Evolutionary conservation across 2,888 invertebrate genomes (phyloP), one percentile per base, ranked within the genome.

Genomic region (Mycalesis mineus): DNA sequence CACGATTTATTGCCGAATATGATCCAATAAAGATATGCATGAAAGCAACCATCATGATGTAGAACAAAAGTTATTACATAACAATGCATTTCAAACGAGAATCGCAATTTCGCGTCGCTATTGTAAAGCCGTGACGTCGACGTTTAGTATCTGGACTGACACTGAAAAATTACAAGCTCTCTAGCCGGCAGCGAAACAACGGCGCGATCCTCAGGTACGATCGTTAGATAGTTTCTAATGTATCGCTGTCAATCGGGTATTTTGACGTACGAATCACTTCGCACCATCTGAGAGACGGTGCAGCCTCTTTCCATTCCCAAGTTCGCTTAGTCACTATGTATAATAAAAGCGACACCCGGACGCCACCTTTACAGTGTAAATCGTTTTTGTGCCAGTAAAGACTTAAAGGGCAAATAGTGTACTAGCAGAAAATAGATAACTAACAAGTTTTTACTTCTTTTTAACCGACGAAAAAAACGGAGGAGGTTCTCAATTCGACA

Each of bases 221-320:
- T 84, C 84, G 74, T 60, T 80, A 82, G 82, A 85, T 85, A 85
- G 82, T 83, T 87, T 77, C 79, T 88, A 86, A 87, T 87, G 85
- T 86, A 86, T 83, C 70, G 87, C 84, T 82, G 86, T 85, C 88
- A 85, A 86, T 88, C 81, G 82, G 75, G 74, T 80, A 78, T 82
- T 84, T 84, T 85, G 86, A 87, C 82, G 80, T 76, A 72, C 75
- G 72, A 84, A 84, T 84, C 82, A 80, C 79, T 82, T 75, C 75
- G 76, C 77, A 74, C 76, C 74, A 79, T 79, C 78, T 75, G 62
- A 72, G 71, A 71, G 70, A 65, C 67, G 61, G 63, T 13, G 61
- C 69, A 70, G 69, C 61, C 66, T 65, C 67, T 67, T 65, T 65
- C 64, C 68, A 71, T 67, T 71, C 71, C 70, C 73, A 77, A 63